A percentile compares a stretch with the other conserved stretches of the same genome.
phyloP scores from a whole-genome alignment of 1,140 invertebrate genomes.

The Heliothis virescens region DNA sequence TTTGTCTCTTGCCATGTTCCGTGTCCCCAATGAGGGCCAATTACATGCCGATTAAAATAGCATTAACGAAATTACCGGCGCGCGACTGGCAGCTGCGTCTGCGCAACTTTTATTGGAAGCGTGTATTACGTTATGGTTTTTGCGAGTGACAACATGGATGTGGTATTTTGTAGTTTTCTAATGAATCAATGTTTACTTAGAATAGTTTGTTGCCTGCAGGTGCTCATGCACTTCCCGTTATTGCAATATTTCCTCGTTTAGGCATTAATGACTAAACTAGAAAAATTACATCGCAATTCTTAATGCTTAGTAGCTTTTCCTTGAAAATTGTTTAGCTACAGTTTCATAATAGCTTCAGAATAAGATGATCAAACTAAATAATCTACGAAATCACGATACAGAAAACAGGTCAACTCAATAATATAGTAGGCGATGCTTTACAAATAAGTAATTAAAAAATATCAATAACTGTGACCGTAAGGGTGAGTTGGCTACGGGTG shows the following conservation, averaged over 20 bases:
- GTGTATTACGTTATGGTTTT: slow-evolving; percentile 30
- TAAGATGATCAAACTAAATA: no score
- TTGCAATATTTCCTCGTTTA: slow-evolving; percentile 12
- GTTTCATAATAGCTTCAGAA: no score
- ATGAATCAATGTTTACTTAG: slow-evolving; percentile 28
- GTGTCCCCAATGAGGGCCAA: slow-evolving; percentile 49
- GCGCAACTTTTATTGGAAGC: slow-evolving; percentile 9
- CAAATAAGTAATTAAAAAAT: not conserved
- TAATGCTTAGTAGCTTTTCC: not conserved
- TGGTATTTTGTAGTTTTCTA: slow-evolving; percentile 14
- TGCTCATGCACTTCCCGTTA: slow-evolving; percentile 14
- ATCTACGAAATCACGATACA: not conserved
- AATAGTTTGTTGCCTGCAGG: slow-evolving; percentile 10
- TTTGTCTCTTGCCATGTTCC: slow-evolving; percentile 41
- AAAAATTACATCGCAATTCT: not conserved
- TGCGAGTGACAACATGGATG: slow-evolving; percentile 2
- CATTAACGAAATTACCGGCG: slow-evolving; percentile 53
- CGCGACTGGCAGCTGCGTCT: slow-evolving; percentile 35
- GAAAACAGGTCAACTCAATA: not conserved
- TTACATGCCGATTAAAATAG: slow-evolving; percentile 53
- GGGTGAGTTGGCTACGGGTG: not conserved
- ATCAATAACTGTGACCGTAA: not conserved
- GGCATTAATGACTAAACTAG: not conserved
- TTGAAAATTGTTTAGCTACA: not conserved
- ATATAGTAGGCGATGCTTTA: not conserved